phyloP scores from a whole-genome alignment of 2,113 vertebrate genomes.

The Hucho hucho region DNA sequence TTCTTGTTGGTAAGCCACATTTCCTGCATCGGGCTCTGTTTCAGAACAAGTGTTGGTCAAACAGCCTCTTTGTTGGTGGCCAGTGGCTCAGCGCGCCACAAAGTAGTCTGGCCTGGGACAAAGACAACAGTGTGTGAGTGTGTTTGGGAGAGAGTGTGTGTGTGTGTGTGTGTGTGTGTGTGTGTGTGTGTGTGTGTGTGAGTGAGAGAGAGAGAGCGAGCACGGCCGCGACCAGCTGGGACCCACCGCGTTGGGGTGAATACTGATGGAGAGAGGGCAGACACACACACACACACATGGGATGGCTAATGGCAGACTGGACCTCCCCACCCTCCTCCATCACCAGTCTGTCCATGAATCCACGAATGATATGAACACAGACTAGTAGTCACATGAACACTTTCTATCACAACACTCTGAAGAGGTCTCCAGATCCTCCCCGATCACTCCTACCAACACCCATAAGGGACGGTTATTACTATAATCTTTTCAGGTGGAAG shows the following conservation, averaged over 20 bases:
- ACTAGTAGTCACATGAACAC: constrained; percentile 69
- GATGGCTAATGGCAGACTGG: constrained; percentile 22
- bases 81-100: constrained; percentile 75
- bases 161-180: constrained; percentile 59
- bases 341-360: constrained; percentile 58
- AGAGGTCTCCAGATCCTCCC: constrained; percentile 54
- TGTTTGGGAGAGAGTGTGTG: constrained; percentile 30
- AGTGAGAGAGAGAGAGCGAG: constrained; percentile 33
- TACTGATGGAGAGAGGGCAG: constrained; percentile 15
- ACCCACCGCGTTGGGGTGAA: constrained; percentile 30
- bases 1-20: constrained; percentile 72
- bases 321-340: neutral
- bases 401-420: constrained; percentile 57
- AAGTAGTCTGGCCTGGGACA: constrained; percentile 71
- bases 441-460: constrained; percentile 65
- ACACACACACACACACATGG: constrained; percentile 3
- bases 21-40: constrained; percentile 81
- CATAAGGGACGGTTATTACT: constrained; percentile 70
- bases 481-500: constrained; percentile 68
- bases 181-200: constrained; percentile 40
- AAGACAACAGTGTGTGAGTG: constrained; percentile 68
- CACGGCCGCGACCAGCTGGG: constrained; percentile 58
- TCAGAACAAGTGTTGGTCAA: constrained; percentile 83
- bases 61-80: constrained; percentile 82
- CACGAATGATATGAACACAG: constrained; percentile 72